Conservation (phyloP, 1,140 invertebrate genomes). For the Campoletis sonorensis region DNA sequence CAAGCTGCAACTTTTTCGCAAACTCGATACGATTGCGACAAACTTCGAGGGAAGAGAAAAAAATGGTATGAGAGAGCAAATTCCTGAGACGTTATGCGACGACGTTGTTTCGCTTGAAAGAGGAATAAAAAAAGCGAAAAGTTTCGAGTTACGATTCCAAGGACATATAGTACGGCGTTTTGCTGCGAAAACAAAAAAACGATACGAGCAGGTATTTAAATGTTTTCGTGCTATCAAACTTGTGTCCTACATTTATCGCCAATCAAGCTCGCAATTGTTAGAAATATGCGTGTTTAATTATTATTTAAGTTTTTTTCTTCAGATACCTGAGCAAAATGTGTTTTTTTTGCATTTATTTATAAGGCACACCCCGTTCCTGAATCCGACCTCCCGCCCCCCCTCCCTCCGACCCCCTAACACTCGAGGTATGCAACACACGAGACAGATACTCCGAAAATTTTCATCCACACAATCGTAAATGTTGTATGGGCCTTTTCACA, state of each 20-base stretch:
- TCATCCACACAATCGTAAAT: neutral
- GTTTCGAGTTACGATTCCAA: slow-evolving; percentile 24
- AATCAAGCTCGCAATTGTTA: slow-evolving; percentile 1
- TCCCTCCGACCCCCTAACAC: neutral
- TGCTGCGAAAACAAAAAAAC: neutral
- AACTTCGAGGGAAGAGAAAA: neutral
- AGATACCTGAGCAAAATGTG: neutral
- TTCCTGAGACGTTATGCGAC: slow-evolving; percentile 56
- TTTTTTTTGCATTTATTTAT: slow-evolving; percentile 27
- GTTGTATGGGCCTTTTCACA: too few relatives aligned
- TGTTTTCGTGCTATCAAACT: neutral
- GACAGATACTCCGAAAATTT: slow-evolving; percentile 20
- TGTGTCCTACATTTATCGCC: neutral
- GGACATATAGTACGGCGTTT: neutral
- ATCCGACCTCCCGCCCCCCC: neutral
- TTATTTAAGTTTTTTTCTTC: neutral
- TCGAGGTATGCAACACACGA: neutral
- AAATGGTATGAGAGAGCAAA: slow-evolving; percentile 57
- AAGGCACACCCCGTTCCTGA: slow-evolving; percentile 13
- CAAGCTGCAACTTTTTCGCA: slow-evolving; percentile 24
- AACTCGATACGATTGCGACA: neutral
- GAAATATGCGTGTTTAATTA: neutral
- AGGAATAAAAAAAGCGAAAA: neutral
- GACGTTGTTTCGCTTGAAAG: slow-evolving; percentile 7
- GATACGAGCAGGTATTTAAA: slow-evolving; percentile 25